These are phyloP conservation scores for Argyresthia albistria DNA, from an alignment of 2,888 invertebrate genomes.

Conservation along the genomic window DNA sequence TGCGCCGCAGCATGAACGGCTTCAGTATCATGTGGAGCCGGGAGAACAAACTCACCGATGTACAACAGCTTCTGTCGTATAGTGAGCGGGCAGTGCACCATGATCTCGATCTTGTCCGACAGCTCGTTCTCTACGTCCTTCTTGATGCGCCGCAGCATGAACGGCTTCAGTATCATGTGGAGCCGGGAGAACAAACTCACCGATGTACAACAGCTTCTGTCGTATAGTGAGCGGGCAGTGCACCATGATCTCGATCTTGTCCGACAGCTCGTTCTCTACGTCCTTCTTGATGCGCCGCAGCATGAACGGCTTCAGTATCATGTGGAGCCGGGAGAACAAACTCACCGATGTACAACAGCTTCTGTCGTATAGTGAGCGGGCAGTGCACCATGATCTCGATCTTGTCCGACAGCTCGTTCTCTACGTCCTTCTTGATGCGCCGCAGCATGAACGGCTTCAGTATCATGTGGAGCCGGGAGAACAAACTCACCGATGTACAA, in stretches of 20 bases:
- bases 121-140: slow-evolving; percentile 97
- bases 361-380: slow-evolving; percentile 90
- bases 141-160: slow-evolving; percentile 95
- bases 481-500: slow-evolving; percentile 80
- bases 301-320: slow-evolving; percentile 98
- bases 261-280: slow-evolving; percentile 95
- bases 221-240: slow-evolving; percentile 91
- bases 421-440: slow-evolving; percentile 95
- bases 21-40: slow-evolving; percentile 97
- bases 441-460: slow-evolving; percentile 96
- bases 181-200: slow-evolving; percentile 74
- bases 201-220: slow-evolving; percentile 89
- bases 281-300: slow-evolving; percentile 94
- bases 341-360: slow-evolving; percentile 84
- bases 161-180: slow-evolving; percentile 96
- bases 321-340: slow-evolving; percentile 84
- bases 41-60: slow-evolving; percentile 73
- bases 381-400: slow-evolving; percentile 95
- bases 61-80: slow-evolving; percentile 92
- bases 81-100: slow-evolving; percentile 92
- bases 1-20: slow-evolving; percentile 94
- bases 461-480: slow-evolving; percentile 97
- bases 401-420: slow-evolving; percentile 95
- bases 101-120: slow-evolving; percentile 95
- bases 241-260: slow-evolving; percentile 95